A percentile compares a stretch with the other conserved stretches of the same genome.
phyloP scores from a whole-genome alignment of 64 coral and sea anemone genomes.

The Montipora sp. region DNA sequence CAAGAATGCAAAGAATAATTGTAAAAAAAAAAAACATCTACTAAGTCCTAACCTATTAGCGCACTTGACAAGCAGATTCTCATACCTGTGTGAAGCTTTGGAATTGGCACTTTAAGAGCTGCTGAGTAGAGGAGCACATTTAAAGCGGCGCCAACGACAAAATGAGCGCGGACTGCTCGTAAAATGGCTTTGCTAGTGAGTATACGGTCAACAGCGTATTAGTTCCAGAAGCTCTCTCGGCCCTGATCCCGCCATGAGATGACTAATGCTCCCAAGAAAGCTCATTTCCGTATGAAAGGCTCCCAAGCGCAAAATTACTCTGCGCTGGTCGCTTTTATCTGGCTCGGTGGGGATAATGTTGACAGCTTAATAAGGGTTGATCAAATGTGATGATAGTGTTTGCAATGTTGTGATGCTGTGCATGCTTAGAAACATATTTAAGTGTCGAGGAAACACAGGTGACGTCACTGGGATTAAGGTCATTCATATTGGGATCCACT shows the following conservation, averaged over 20 bases:
- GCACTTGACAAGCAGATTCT: not conserved
- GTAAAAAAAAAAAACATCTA: no score
- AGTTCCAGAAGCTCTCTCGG: constrained; percentile 19
- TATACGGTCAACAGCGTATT: constrained; percentile 42
- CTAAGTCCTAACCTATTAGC: not conserved
- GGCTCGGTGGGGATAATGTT: constrained; percentile 20
- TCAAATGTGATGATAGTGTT: constrained; percentile 47
- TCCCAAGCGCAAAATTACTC: constrained; percentile 17
- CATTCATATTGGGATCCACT: constrained; percentile 18
- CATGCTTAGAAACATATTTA: constrained; percentile 28
- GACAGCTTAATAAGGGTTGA: constrained; percentile 39
- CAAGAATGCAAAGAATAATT: not conserved
- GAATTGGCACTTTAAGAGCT: constrained; percentile 34
- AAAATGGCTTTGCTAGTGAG: constrained; percentile 27
- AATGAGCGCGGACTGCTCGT: constrained; percentile 23
- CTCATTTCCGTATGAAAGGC: constrained; percentile 55
- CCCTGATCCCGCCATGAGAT: constrained; percentile 38
- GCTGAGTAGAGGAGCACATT: constrained; percentile 18
- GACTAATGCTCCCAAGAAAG: constrained; percentile 50
- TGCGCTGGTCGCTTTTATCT: not conserved
- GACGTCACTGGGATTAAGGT: not conserved
- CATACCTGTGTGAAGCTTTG: not conserved
- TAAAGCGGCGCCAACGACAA: constrained; percentile 33
- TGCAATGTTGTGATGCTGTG: constrained; percentile 1
- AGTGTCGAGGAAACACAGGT: constrained; percentile 28